Base-by-base conservation (phyloP, 2,888 invertebrate species). In the Alviniconcha strummeri region DNA sequence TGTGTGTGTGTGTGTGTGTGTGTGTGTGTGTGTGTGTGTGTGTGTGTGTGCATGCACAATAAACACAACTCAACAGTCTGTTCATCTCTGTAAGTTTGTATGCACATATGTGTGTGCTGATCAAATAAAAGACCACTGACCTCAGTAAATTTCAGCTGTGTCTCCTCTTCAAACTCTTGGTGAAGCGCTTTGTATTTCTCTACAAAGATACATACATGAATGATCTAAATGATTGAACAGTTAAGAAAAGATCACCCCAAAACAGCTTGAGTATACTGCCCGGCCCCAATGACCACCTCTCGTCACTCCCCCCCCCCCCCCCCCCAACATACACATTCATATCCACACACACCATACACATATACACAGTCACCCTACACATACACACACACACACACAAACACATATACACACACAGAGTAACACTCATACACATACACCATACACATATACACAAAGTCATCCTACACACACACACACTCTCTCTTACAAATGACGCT, bases 181-280 rank as follows among this genome's bases (percentile, higher is more conserved):
- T 94, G 94, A 86, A 93, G 91, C 81, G 92, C 92, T 83, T 87
- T 88, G 75, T 94, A 88, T 85, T 91, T 91, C 7, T 89, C 93
- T 92, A 87, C 83, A 89, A 88, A 76, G 75, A 80, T 80, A 82
- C 17, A 13, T 11, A 17, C 15, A 71, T 71, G 19, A 11, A 77
- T 77, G n/a, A 64, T 0, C 8, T 64, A 36, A 36, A 36, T 36
- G 36, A 36, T 4, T 64, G 64, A 15, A 13, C 64, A 64, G 4
- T 13, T 13, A 64, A 64, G 4, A 64, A 64, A 64, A 64, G 15
- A 64, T 1, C 64, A 64, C 64, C 64, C 64, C 64, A 9, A 9
- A 64, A 36, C 36, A 36, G 36, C 36, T 36, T 36, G 36, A 36
- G 3, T 36, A 36, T 36, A 36, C 36, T 36, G 36, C 36, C 36